Percentiles rank a stretch among this genome's conserved stretches.
Evolutionary conservation across 2,888 invertebrate species (phyloP).

Genomic region (Drosophila affinis): DNA sequence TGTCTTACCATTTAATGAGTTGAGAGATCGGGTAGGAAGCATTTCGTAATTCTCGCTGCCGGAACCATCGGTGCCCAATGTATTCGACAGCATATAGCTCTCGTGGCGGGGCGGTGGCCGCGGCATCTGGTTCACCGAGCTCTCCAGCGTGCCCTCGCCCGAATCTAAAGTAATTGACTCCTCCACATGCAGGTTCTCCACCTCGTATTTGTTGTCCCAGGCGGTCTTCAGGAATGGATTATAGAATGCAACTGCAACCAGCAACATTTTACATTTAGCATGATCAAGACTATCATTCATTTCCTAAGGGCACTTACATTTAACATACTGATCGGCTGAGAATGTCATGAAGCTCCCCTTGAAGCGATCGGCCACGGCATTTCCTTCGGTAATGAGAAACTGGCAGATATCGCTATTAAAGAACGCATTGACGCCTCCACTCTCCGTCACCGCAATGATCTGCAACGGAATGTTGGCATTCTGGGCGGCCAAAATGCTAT

Average conservation of each 20-base stretch:
- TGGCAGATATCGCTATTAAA: conserved; percentile 95
- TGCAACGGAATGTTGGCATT: conserved; percentile 96
- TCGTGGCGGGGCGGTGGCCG: conserved; percentile 90
- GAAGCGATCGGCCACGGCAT: conserved; percentile 94
- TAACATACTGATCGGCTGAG: conserved; percentile 92
- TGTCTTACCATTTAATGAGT: conserved; percentile 85
- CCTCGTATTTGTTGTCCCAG: conserved; percentile 97
- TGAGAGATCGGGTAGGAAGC: conserved; percentile 85
- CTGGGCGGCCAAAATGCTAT: conserved; percentile 95
- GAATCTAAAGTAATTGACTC: conserved; percentile 87
- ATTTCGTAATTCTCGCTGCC: conserved; percentile 89
- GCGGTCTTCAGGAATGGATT: conserved; percentile 98
- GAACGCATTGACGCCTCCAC: conserved; percentile 94
- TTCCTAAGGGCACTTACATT: conserved; percentile 86
- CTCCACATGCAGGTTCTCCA: conserved; percentile 95
- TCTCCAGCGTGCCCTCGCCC: conserved; percentile 89
- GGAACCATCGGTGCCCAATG: conserved; percentile 85
- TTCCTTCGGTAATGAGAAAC: conserved; percentile 95
- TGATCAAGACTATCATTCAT: background rate
- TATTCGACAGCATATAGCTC: conserved; percentile 90
- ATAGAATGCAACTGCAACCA: conserved; percentile 92
- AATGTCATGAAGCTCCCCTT: conserved; percentile 97
- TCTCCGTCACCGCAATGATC: conserved; percentile 96
- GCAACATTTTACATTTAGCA: background rate
- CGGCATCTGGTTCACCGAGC: conserved; percentile 87